A percentile compares a stretch with the other conserved stretches of the same genome.
Conservation (phyloP, 2,888 invertebrate species). For the Hyposoter didymator region DNA sequence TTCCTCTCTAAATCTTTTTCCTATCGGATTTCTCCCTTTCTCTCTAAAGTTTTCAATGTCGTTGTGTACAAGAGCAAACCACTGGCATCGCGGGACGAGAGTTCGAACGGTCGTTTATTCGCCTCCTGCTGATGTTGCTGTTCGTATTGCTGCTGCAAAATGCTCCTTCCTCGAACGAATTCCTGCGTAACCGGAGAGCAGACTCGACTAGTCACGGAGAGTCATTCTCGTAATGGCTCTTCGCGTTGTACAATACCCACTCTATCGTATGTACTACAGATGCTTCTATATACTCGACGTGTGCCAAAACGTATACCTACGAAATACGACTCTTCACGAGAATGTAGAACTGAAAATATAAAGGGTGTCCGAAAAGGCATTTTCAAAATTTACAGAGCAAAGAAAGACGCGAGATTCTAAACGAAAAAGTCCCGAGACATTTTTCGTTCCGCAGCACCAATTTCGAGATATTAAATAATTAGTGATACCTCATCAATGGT, state of each 20-base stretch:
- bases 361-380: background rate
- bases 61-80: slow-evolving; percentile 42
- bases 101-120: slow-evolving; percentile 68
- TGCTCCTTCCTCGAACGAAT: slow-evolving; percentile 65
- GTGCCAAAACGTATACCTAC: background rate
- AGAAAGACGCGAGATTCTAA: background rate
- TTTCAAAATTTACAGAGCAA: background rate
- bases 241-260: slow-evolving; percentile 41
- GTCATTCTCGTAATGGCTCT: slow-evolving; percentile 63
- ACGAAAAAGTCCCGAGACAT: background rate
- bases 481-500: background rate
- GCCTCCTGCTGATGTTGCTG: slow-evolving; percentile 62
- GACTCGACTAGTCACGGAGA: slow-evolving; percentile 63
- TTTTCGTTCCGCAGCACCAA: background rate
- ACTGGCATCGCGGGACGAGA: slow-evolving; percentile 43
- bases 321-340: background rate
- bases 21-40: background rate
- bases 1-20: slow-evolving; percentile 5
- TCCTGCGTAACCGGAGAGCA: slow-evolving; percentile 68
- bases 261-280: slow-evolving; percentile 5
- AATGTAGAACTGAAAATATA: background rate
- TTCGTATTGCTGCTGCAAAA: slow-evolving; percentile 41
- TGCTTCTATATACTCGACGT: background rate
- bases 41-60: slow-evolving; percentile 39
- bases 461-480: background rate